These are phyloP conservation scores for Halesus radiatus DNA, from an alignment of 1,140 invertebrate species.

Conservation along the genomic window DNA sequence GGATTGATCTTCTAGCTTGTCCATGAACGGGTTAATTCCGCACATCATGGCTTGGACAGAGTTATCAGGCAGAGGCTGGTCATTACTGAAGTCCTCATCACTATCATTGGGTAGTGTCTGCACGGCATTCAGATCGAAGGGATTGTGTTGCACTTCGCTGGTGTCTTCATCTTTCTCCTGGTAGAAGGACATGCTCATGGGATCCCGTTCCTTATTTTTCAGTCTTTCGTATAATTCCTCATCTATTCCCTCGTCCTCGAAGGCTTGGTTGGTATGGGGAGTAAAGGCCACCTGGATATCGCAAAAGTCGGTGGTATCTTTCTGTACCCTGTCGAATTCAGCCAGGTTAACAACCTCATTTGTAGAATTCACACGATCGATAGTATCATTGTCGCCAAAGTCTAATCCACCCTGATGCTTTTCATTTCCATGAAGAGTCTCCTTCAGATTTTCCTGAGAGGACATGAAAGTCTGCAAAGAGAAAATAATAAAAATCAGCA, in stretches of 20 bases:
- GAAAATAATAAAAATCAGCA: background rate
- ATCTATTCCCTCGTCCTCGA: constrained; percentile 63
- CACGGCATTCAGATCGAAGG: constrained; percentile 76
- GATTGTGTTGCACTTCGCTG: constrained; percentile 65
- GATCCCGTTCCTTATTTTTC: constrained; percentile 72
- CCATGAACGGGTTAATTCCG: constrained; percentile 40
- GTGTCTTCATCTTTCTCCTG: constrained; percentile 75
- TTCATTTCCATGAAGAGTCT: constrained; percentile 54
- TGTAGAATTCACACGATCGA: background rate
- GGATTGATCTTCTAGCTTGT: background rate
- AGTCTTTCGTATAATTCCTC: constrained; percentile 68
- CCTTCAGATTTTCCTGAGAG: constrained; percentile 56
- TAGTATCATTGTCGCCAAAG: constrained; percentile 45
- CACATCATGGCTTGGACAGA: constrained; percentile 21
- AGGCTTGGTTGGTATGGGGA: constrained; percentile 62
- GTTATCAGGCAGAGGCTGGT: constrained; percentile 52
- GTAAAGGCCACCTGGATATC: constrained; percentile 65
- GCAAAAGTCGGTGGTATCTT: constrained; percentile 70
- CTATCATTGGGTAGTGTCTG: constrained; percentile 73
- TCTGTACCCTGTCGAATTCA: constrained; percentile 69
- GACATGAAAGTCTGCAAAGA: constrained; percentile 37
- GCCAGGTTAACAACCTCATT: constrained; percentile 52
- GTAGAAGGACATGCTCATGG: constrained; percentile 80
- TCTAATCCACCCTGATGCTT: constrained; percentile 42
- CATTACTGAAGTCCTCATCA: constrained; percentile 68